Evolutionary conservation across 2,797 vertebrate species (phyloP), one percentile per base, ranked within the genome.

Genomic region (Poeciliopsis paucimaculata): DNA sequence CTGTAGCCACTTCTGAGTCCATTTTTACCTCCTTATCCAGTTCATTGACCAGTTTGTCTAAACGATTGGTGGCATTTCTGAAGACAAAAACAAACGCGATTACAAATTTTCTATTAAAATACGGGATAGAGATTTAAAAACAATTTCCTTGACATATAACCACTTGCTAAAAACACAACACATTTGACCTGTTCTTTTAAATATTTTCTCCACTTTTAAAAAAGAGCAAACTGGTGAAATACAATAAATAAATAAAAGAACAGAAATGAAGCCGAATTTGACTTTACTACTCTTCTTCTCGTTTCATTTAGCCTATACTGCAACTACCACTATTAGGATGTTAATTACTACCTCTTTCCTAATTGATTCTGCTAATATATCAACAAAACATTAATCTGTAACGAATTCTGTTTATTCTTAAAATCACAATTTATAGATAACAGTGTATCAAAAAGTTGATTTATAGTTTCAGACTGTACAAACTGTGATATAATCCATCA

Each of bases 41-140:
- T 26, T 99, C 98, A 93, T 98, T 99, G n/a, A 95, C 94, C 89
- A 96, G 95, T 90, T 99, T 99, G 90, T 99, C 98, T 93, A 99
- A 95, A 80, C 95, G 97, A 91, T 92, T 95, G 91, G 93, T 97
- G 87, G 96, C 91, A 87, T 96, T 96, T 91, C 98, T 99, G 92
- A 0, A 68, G 26, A 85, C 15, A 83, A 76, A 76, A 81, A 41
- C 23, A 60, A 72, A 46, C 23, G 51, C 11, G 45, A 16, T 41
- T 53, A n/a, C 12, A 41, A 0, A 31, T 49, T 47, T 66, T 41
- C 12, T 3, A 6, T 71, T 26, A 70, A 43, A 45, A 26, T 43
- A 43, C 26, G 5, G 12, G 51, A 53, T 4, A 66, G 34, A 11
- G 11, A 41, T 66, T 23, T n/a, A 43, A 43, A 70, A 43, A 28